Evolutionary conservation across 2,113 vertebrate genomes (phyloP), one percentile per base, ranked within the genome.

Genomic region (Antidorcas marsupialis): DNA sequence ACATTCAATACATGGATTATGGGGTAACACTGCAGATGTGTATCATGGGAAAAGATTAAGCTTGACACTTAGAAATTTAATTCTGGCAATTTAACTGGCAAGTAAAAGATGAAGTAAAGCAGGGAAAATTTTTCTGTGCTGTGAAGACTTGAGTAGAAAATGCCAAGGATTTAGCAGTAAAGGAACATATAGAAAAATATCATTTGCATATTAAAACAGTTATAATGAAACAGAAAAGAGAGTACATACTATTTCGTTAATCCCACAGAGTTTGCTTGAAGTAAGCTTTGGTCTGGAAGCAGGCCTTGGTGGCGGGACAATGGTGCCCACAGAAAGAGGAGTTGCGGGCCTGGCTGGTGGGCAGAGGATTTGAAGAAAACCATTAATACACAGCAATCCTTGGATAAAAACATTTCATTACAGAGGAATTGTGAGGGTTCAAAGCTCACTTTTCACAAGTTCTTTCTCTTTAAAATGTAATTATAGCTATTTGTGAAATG

Each of bases 161-260:
- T 27, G 55, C 50, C 30, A 95, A 97, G 36, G 23, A 93, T 30
- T 97, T 89, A 95, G 74, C 28, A 50, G 13, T 94, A 85, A 21
- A 96, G 78, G 45, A n/a, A 33, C 23, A 97, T 71, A 92, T 0
- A 86, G 81, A 89, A 96, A 98, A 90, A 67, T 60, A 97, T n/a
- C 60, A 96, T 50, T 97, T 93, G 36, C 74, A 83, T 93, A 53
- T 95, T 97, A 98, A 79, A 96, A 93, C 50, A 93, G 9, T 95
- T 91, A 82, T 21, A 96, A 79, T 88, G 13, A 11, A 60, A 62
- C 95, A 87, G 74, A 39, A 91, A 92, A 36, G 86, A 50, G 43
- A 96, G 97, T 98, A 99, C 99, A 97, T 99, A 99, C 99, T 98
- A 99, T 99, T 99, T 99, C 99, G 98, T 99, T 99, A 98, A 99